Base-by-base conservation (phyloP, 2,113 vertebrate genomes). In the Carassius gibelio region DNA sequence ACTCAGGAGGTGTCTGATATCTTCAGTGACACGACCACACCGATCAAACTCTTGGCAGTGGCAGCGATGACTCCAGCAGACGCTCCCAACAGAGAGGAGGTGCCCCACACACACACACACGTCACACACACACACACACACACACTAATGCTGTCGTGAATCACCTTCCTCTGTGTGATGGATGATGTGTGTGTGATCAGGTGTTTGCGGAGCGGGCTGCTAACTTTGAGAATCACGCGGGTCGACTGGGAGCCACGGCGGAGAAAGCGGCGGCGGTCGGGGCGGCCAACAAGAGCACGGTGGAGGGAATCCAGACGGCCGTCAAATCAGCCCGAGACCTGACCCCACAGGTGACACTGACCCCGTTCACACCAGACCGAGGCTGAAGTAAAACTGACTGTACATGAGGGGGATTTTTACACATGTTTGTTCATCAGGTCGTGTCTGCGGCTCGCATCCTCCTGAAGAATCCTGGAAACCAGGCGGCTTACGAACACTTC, bases 1-100 rank as follows among this genome's bases (percentile, higher is more conserved):
- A 99, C 98, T 45, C 98, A 99, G 90, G 98, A 99, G 85, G 98
- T 99, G 83, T 99, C 98, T 0, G 98, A 99, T 92, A 95, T 99
- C 90, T 99, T 99, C 87, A 99, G 98, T 21, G 98, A 99, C 91
- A 99, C 98, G 30, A 99, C 98, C 50, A 99, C 98, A 19, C 98
- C 98, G 71, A 96, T 99, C 90, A 99, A 99, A 89, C 90, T 99
- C 30, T 90, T 99, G 91, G 97, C 97, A 3, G 97, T 99, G 84
- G 98, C 98, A 4, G 97, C 98, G 21, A 99, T 97, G 0, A 95
- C 98, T 38, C 97, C 98, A 1, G 93, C 94, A 13, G 95, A 98
- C 62, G 93, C 96, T 38, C 96, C 96, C 75, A 97, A 97, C 62
- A 95, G 98, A 91, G 97, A 99, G 50, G 96, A 97, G 96, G 98